Conservation (phyloP, 2,888 invertebrate genomes). For the Aradus depressus region DNA sequence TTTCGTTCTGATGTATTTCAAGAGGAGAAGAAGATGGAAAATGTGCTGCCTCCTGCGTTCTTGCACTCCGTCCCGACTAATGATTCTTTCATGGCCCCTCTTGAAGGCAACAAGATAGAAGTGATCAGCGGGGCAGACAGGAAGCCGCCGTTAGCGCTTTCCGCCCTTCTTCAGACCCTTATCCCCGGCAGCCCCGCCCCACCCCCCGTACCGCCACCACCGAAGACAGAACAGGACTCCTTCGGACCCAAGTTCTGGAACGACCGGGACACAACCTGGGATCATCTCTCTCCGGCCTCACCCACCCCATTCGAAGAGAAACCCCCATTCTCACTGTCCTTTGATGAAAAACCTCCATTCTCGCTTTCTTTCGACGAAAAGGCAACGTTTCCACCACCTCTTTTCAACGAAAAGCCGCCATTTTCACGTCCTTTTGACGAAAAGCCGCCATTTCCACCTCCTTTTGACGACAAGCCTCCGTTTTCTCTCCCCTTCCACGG, state of each 20-base stretch:
- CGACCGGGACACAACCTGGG: neutral
- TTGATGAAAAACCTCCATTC: slow-evolving; percentile 29
- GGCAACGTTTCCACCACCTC: slow-evolving; percentile 33
- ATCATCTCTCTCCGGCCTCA: slow-evolving; percentile 36
- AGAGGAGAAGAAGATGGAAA: too few species aligned
- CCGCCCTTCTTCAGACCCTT: slow-evolving; percentile 19
- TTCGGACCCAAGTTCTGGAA: too few species aligned
- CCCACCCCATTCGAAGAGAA: slow-evolving; percentile 32
- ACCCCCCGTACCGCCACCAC: slow-evolving; percentile 3
- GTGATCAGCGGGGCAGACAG: slow-evolving; percentile 18
- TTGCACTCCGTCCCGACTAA: too few species aligned
- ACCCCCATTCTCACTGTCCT: too few species aligned
- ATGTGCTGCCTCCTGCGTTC: too few species aligned
- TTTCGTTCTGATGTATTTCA: too few species aligned
- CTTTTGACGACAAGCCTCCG: slow-evolving; percentile 28
- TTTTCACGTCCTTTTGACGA: slow-evolving; percentile 35
- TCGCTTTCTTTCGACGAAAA: slow-evolving; percentile 25
- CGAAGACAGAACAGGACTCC: neutral
- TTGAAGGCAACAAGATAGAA: slow-evolving; percentile 24
- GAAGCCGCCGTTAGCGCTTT: slow-evolving; percentile 9
- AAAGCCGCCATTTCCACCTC: too few species aligned
- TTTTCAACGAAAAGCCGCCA: too few species aligned
- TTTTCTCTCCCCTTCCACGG: slow-evolving; percentile 29
- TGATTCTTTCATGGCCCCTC: too few species aligned
- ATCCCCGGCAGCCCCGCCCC: slow-evolving; percentile 12